Conservation (phyloP, 2,113 vertebrate species). For the Poecile atricapillus region DNA sequence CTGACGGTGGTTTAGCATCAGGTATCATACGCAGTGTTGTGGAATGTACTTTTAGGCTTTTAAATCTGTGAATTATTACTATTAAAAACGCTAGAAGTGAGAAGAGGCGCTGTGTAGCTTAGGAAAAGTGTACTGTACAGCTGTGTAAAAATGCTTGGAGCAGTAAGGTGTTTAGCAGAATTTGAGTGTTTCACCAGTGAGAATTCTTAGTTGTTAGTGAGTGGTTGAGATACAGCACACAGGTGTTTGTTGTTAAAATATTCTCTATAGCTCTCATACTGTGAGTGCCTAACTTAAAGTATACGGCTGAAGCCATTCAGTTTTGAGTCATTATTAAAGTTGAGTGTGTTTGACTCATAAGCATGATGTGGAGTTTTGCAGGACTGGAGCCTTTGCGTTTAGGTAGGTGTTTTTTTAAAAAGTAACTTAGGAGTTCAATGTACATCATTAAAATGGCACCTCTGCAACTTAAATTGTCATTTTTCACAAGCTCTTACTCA, state of each 20-base stretch:
- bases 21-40: fast-evolving
- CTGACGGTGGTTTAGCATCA: fast-evolving
- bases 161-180: too few species aligned
- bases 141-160: not conserved
- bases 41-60: not conserved
- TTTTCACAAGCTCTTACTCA: not conserved
- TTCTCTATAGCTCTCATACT: fast-evolving
- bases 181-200: fast-evolving
- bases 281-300: not conserved
- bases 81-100: too few species aligned
- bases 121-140: fast-evolving
- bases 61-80: not conserved
- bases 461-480: not conserved
- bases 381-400: not conserved
- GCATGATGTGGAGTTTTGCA: not conserved
- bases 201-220: not conserved
- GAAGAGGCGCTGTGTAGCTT: fast-evolving
- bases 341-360: fast-evolving
- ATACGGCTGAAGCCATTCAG: not conserved
- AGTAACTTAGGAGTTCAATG: not conserved
- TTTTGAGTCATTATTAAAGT: not conserved
- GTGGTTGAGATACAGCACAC: not conserved
- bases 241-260: not conserved
- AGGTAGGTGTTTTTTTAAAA: not conserved
- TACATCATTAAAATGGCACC: not conserved